Evolutionary conservation across 2,797 vertebrate genomes (phyloP), one percentile per base, ranked within the genome.

Genomic region (Coreius guichenoti): DNA sequence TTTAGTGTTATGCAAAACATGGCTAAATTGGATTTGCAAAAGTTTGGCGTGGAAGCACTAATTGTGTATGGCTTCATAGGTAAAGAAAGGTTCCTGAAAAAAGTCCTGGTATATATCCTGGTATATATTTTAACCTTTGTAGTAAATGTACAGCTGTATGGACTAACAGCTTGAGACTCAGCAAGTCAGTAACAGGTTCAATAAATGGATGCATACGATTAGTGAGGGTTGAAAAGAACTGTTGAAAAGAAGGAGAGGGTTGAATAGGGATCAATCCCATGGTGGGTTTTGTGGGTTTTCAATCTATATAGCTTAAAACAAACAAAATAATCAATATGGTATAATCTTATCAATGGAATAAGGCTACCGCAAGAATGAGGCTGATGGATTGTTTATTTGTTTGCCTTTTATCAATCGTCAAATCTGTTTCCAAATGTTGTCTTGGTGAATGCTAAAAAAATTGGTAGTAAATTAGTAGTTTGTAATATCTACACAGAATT

Each of bases 171-270:
- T 87, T 77, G 87, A 86, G 78, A 78, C 85, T 75, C 86, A 89
- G 90, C 88, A 79, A 83, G 83, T 88, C 82, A 91, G 72, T 89
- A 79, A 88, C 88, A 72, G 82, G 90, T 94, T 96, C 95, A 94
- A 96, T 95, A 94, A 90, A 86, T 90, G 90, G 91, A 94, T 93
- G 92, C 92, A 23, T 47, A 76, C 8, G 36, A 69, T 16, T 68
- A 21, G 65, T 54, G 79, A 47, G 79, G 79, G 75, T 79, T 58
- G 83, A 84, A 81, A 58, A 51, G 65, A 70, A 26, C 49, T 23
- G 33, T 33, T 39, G 75, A 36, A 79, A 68, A 70, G 83, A 70
- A 69, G 43, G 39, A 85, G 49, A 29, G 29, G 61, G 26, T 67
- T 80, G 61, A 80, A 80, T 67, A 47, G 63, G 63, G 47, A 81